Evolutionary conservation across 2,888 invertebrate species (phyloP).

Genomic region (Cataglyphis rosenhaueri): DNA sequence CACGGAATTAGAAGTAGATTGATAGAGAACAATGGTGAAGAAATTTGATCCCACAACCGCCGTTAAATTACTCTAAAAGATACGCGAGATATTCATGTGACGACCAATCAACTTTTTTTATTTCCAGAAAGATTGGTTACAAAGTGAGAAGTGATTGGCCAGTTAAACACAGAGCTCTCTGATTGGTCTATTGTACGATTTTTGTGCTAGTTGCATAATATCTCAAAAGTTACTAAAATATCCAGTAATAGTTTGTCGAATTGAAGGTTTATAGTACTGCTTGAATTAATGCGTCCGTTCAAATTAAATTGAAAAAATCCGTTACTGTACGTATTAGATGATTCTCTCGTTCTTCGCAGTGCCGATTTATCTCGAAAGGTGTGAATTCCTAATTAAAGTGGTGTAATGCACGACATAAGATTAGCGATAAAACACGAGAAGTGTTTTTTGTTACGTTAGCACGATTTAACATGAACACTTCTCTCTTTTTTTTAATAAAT

Average conservation of each 20-base stretch:
- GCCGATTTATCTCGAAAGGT: not conserved
- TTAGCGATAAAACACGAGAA: not conserved
- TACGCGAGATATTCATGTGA: no score
- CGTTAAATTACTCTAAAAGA: not conserved
- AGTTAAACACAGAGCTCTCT: no score
- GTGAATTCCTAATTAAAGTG: not conserved
- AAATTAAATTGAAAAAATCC: conserved; percentile 11
- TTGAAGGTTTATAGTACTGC: conserved; percentile 4
- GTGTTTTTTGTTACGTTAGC: not conserved
- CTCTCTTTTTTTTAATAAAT: not conserved
- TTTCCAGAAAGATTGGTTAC: not conserved
- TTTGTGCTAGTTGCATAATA: no score
- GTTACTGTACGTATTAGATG: not conserved
- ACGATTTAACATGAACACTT: not conserved
- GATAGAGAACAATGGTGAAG: not conserved
- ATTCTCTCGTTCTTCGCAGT: not conserved
- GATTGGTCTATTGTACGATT: no score
- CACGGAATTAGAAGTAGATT: not conserved
- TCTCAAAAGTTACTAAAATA: no score
- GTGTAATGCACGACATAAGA: not conserved
- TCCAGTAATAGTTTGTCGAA: not conserved
- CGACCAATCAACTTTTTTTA: no score
- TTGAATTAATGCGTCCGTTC: not conserved
- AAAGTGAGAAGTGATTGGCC: no score
- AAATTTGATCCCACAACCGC: not conserved